phyloP scores from a whole-genome alignment of 2,888 invertebrate species.

The Cheilosia pagana region DNA sequence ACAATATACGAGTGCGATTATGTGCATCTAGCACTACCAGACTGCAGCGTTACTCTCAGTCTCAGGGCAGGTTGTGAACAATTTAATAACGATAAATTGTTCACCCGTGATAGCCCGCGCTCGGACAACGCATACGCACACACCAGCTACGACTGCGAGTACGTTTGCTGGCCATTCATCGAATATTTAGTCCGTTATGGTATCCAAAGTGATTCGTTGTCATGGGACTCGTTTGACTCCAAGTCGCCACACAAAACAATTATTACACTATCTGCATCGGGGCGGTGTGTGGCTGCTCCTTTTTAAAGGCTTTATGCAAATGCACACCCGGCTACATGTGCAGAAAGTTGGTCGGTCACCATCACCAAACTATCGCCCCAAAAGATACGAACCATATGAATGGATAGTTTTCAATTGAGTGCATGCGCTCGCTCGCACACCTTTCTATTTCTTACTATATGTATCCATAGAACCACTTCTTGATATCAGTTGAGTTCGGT shows the following conservation, averaged over 20 bases:
- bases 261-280: slow-evolving; percentile 49
- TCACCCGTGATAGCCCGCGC: slow-evolving; percentile 54
- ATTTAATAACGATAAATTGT: slow-evolving; percentile 74
- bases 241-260: slow-evolving; percentile 59
- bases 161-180: slow-evolving; percentile 30
- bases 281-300: slow-evolving; percentile 44
- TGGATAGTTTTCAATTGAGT: slow-evolving; percentile 60
- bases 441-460: slow-evolving; percentile 70
- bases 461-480: slow-evolving; percentile 51
- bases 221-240: slow-evolving; percentile 37
- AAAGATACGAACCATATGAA: slow-evolving; percentile 49
- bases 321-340: slow-evolving; percentile 59
- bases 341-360: slow-evolving; percentile 68
- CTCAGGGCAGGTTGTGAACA: slow-evolving; percentile 67
- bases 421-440: slow-evolving; percentile 60
- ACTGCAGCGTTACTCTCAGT: slow-evolving; percentile 27
- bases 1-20: slow-evolving; percentile 31
- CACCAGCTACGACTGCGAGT: background rate
- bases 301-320: slow-evolving; percentile 71
- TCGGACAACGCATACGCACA: slow-evolving; percentile 38
- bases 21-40: slow-evolving; percentile 18
- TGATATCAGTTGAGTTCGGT: slow-evolving; percentile 50
- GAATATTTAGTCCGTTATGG: slow-evolving; percentile 35
- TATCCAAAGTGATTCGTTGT: slow-evolving; percentile 49
- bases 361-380: slow-evolving; percentile 42